Percentiles rank a stretch among this genome's conserved stretches.
These are phyloP conservation scores for human DNA, from an alignment of 2,113 vertebrate genomes.

Conservation along the genomic window DNA sequence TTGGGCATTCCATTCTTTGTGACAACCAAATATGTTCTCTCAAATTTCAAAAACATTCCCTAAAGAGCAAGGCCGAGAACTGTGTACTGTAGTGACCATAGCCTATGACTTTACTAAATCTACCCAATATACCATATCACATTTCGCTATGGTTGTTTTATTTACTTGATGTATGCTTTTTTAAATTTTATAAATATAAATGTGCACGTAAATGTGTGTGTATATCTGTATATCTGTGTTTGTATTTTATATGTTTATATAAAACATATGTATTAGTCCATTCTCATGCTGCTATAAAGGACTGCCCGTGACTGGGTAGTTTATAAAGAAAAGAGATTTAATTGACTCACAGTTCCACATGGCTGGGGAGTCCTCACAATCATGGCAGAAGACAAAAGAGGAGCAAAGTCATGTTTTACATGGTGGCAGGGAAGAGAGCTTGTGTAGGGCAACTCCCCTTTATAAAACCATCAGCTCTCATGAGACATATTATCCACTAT, in stretches of 20 bases:
- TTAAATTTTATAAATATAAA: not conserved
- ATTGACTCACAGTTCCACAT: no score
- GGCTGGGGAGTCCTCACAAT: no score
- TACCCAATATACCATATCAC: not conserved
- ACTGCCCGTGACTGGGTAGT: no score
- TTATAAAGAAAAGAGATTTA: no score
- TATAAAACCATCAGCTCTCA: no score
- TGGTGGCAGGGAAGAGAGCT: no score
- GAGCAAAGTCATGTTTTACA: no score
- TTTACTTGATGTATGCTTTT: constrained; percentile 14
- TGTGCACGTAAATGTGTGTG: not conserved
- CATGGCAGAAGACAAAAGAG: no score
- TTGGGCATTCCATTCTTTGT: not conserved
- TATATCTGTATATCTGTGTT: not conserved
- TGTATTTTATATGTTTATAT: not conserved
- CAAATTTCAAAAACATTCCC: not conserved
- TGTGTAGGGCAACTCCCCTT: no score
- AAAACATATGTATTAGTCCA: no score
- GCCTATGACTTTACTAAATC: constrained; percentile 2
- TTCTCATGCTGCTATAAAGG: no score
- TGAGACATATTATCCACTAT: no score
- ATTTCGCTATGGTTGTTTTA: not conserved
- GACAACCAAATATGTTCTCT: not conserved
- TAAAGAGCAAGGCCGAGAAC: not conserved
- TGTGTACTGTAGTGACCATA: not conserved